phyloP scores from a whole-genome alignment of 92 coral and sea anemone species.

The Galaxea fascicularis region DNA sequence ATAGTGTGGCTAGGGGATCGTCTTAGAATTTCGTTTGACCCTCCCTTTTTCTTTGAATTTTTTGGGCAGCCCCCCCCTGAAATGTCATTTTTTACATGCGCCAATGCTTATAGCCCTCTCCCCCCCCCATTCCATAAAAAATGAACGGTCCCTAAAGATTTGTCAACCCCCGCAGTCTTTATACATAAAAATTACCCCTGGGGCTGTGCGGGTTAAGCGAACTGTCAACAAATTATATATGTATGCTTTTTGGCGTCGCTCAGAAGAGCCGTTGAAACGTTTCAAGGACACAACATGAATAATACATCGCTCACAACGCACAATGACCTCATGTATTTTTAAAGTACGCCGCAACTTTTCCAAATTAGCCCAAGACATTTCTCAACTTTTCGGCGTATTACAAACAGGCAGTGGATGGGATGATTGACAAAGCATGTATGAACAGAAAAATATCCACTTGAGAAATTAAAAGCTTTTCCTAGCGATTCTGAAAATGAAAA shows the following conservation, averaged over 20 bases:
- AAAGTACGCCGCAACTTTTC: background rate
- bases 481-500: background rate
- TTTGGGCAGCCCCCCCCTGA: no score
- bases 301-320: constrained; percentile 6
- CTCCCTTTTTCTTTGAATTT: no score
- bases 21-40: no score
- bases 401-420: background rate
- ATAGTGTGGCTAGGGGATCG: no score
- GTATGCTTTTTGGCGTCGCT: constrained; percentile 1
- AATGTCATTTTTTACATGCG: no score
- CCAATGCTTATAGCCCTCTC: no score
- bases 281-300: constrained; percentile 3
- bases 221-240: background rate
- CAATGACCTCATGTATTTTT: background rate
- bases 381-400: background rate
- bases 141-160: background rate
- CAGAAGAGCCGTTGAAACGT: constrained; percentile 9
- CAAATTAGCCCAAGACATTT: background rate
- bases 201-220: background rate
- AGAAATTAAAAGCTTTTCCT: background rate
- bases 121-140: no score
- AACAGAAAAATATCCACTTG: background rate
- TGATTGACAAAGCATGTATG: background rate
- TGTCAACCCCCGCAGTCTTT: background rate
- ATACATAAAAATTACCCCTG: background rate